Evolutionary conservation across 2,113 vertebrate genomes (phyloP).

Genomic region (Lepisosteus osseus): DNA sequence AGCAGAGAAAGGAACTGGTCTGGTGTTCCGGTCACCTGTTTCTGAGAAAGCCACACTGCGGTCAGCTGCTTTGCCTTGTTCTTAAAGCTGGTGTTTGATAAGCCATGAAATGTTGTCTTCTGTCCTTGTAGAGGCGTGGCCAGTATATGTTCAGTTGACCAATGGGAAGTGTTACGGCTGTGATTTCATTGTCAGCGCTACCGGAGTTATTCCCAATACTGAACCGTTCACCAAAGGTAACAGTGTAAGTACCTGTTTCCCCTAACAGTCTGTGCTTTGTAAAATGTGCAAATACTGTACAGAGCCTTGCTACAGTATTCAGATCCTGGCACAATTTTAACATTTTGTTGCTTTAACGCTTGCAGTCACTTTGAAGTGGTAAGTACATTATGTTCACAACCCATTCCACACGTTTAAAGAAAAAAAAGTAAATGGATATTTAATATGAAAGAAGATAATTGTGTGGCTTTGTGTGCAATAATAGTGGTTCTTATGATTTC

Average conservation of each 20-base stretch:
- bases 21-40: not conserved
- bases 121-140: conserved; percentile 72
- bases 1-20: not conserved
- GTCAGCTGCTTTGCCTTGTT: not conserved
- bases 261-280: too few species aligned
- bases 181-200: conserved; percentile 90
- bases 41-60: not conserved
- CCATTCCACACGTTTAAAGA: too few species aligned
- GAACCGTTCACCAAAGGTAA: conserved; percentile 82
- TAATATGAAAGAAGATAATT: too few species aligned
- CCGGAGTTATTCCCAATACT: conserved; percentile 84
- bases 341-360: too few species aligned
- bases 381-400: too few species aligned
- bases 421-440: too few species aligned
- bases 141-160: conserved; percentile 81
- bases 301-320: too few species aligned
- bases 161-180: conserved; percentile 88
- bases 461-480: too few species aligned
- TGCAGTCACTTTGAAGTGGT: too few species aligned
- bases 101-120: not conserved
- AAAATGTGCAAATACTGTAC: too few species aligned
- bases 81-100: not conserved
- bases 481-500: too few species aligned
- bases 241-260: conserved; percentile 62
- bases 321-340: too few species aligned